Percentiles rank a stretch among this genome's conserved stretches.
These are phyloP conservation scores for Trichomycterus rosablanca DNA, from an alignment of 2,113 vertebrate species.

Conservation along the genomic window DNA sequence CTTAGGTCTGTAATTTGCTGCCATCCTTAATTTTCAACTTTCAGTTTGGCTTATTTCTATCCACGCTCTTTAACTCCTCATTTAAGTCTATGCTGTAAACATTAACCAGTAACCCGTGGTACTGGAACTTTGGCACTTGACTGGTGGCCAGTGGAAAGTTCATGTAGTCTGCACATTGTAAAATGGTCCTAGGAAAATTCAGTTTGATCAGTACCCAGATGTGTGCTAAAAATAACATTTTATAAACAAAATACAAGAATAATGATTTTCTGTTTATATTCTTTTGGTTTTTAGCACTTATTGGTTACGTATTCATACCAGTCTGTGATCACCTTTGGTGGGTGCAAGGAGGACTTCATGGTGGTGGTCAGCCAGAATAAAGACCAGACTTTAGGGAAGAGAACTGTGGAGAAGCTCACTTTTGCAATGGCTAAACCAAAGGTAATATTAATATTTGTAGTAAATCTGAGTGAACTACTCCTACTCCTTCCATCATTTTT, in stretches of 20 bases:
- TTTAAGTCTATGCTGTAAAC: neutral
- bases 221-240: too few relatives aligned
- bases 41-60: conserved; percentile 14
- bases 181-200: too few relatives aligned
- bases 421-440: conserved; percentile 80
- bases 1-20: conserved; percentile 56
- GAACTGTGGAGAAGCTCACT: conserved; percentile 76
- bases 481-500: neutral
- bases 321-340: conserved; percentile 82
- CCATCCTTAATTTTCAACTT: conserved; percentile 37
- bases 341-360: conserved; percentile 83
- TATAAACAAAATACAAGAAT: too few relatives aligned
- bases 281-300: conserved; percentile 69
- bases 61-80: neutral
- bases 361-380: conserved; percentile 76
- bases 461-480: too few relatives aligned
- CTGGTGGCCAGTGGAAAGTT: too few relatives aligned
- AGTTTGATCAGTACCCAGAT: too few relatives aligned
- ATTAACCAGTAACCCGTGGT: too few relatives aligned
- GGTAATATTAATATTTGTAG: conserved; percentile 66
- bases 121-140: too few relatives aligned
- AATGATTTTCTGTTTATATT: conserved; percentile 32
- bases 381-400: conserved; percentile 72
- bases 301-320: conserved; percentile 73
- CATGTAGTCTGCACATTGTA: too few relatives aligned